phyloP scores from a whole-genome alignment of 2,797 vertebrate species.

The Heliangelus exortis region DNA sequence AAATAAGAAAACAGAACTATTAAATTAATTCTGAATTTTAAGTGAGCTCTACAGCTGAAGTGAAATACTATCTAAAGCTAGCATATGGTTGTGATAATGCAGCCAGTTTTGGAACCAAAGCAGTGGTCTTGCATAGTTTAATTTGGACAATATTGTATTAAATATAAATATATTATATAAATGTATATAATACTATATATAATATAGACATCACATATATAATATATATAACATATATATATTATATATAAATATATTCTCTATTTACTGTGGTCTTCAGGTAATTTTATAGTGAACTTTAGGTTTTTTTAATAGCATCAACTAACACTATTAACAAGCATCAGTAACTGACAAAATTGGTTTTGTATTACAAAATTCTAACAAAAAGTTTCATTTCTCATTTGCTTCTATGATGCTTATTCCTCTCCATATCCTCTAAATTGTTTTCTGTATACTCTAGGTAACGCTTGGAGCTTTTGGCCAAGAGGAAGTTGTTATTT shows the following conservation, averaged over 20 bases:
- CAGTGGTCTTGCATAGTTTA: not conserved
- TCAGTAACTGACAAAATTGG: not conserved
- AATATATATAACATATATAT: too few species aligned
- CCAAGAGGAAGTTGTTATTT: slow-evolving; percentile 96
- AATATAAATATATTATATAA: too few species aligned
- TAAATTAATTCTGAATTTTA: not conserved
- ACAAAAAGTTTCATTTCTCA: not conserved
- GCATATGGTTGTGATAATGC: not conserved
- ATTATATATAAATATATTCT: not conserved
- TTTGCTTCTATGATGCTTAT: not conserved
- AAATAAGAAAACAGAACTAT: not conserved
- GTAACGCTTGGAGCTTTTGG: slow-evolving; percentile 97
- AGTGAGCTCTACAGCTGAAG: not conserved
- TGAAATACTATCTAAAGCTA: not conserved
- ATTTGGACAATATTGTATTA: not conserved
- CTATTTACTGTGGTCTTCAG: not conserved
- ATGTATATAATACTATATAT: too few species aligned
- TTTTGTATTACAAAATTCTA: not conserved
- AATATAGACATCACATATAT: too few species aligned
- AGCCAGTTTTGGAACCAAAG: not conserved
- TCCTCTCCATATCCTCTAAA: not conserved
- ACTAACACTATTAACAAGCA: slow-evolving; percentile 23
- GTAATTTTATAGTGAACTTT: not conserved
- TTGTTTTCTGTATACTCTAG: slow-evolving; percentile 69
- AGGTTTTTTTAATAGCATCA: not conserved